A percentile compares a stretch with the other conserved stretches of the same genome.
Evolutionary conservation across 1,140 invertebrate species (phyloP).

Genomic region (Drosophila elegans): DNA sequence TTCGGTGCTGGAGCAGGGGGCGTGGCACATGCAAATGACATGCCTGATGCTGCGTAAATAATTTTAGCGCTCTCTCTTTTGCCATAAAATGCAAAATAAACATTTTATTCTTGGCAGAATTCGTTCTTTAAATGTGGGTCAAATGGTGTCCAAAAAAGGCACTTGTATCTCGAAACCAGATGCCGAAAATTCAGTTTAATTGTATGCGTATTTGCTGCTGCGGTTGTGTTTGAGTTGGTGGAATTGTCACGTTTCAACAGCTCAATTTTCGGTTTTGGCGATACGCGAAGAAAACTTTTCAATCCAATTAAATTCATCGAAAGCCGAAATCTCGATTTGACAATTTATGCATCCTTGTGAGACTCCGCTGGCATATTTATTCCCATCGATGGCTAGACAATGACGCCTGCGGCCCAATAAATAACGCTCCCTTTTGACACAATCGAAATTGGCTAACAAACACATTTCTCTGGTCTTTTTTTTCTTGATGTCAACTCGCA

Average conservation of each 20-base stretch:
- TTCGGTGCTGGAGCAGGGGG: slow-evolving; percentile 15
- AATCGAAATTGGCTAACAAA: slow-evolving; percentile 79
- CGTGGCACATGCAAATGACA: slow-evolving; percentile 80
- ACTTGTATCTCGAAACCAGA: slow-evolving; percentile 20
- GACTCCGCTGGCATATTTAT: slow-evolving; percentile 65
- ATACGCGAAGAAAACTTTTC: slow-evolving; percentile 48
- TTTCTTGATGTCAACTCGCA: slow-evolving; percentile 22
- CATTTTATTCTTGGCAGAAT: slow-evolving; percentile 60
- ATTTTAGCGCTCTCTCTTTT: slow-evolving; percentile 77
- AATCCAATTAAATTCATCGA: slow-evolving; percentile 68
- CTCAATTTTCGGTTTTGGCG: slow-evolving; percentile 69
- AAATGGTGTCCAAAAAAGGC: slow-evolving; percentile 50
- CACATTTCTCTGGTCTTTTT: slow-evolving; percentile 50
- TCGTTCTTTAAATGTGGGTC: slow-evolving; percentile 60
- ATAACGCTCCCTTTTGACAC: slow-evolving; percentile 70
- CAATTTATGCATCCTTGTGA: slow-evolving; percentile 63
- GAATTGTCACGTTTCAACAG: slow-evolving; percentile 71
- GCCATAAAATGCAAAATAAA: slow-evolving; percentile 81
- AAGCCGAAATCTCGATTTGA: slow-evolving; percentile 51
- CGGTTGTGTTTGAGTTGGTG: slow-evolving; percentile 41
- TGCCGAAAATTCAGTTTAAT: slow-evolving; percentile 53
- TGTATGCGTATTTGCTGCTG: slow-evolving; percentile 34
- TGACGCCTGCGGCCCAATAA: slow-evolving; percentile 61
- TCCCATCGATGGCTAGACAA: slow-evolving; percentile 69
- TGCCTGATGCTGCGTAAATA: slow-evolving; percentile 81